These are phyloP conservation scores for Cydia pomonella DNA, from an alignment of 1,140 invertebrate species.

Conservation along the genomic window DNA sequence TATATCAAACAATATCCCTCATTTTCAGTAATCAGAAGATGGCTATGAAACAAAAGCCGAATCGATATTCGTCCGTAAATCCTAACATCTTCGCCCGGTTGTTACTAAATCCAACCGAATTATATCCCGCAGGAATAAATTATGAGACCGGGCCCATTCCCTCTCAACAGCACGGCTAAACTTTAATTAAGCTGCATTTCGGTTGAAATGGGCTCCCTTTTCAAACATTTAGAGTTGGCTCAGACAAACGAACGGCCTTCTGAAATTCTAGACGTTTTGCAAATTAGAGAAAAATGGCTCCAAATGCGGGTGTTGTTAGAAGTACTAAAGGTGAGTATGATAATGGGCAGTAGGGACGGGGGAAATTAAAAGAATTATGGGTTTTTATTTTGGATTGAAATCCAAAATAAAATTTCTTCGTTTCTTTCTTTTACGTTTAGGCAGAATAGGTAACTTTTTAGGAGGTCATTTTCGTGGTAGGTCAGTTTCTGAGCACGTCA, in stretches of 20 bases:
- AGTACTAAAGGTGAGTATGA: constrained; percentile 8
- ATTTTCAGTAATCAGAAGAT: not conserved
- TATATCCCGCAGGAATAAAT: constrained; percentile 70
- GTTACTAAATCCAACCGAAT: constrained; percentile 66
- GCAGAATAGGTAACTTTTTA: too few species aligned
- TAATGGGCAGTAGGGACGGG: not conserved
- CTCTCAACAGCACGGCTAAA: constrained; percentile 61
- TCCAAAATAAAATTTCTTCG: too few species aligned
- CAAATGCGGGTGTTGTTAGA: not conserved
- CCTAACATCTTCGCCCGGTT: constrained; percentile 46
- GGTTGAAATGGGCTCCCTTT: constrained; percentile 58
- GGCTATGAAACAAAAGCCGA: constrained; percentile 15
- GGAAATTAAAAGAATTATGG: not conserved
- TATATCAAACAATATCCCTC: not conserved
- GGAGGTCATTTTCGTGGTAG: too few species aligned
- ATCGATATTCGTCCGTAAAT: constrained; percentile 34
- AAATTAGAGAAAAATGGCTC: constrained; percentile 48
- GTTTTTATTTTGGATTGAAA: not conserved
- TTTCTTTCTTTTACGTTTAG: too few species aligned
- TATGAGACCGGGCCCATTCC: constrained; percentile 59
- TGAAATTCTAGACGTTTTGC: constrained; percentile 45
- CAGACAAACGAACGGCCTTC: constrained; percentile 43
- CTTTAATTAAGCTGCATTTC: constrained; percentile 74
- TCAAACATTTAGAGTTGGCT: constrained; percentile 58
- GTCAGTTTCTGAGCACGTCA: too few species aligned